Evolutionary conservation across 2,113 vertebrate species (phyloP).

Genomic region (Salvelinus fontinalis): DNA sequence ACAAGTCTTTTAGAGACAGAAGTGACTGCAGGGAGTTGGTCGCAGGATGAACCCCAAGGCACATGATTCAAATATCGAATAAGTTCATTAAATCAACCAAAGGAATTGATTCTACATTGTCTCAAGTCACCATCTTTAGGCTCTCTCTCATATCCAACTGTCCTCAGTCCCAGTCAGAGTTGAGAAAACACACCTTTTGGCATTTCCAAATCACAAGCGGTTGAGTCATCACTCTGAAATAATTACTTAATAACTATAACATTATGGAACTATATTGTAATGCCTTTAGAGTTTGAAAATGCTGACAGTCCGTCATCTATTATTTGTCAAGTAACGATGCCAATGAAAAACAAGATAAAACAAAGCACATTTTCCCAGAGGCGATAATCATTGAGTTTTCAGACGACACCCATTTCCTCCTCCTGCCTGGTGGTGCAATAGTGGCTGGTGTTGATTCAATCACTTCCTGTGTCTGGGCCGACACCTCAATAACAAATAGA

Average conservation of each 20-base stretch:
- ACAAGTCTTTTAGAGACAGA: no score
- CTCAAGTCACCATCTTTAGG: conserved; percentile 8
- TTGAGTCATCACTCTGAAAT: no score
- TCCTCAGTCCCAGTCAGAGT: neutral
- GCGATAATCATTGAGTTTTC: neutral
- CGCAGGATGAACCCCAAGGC: neutral
- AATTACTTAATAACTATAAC: no score
- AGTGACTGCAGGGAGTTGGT: neutral
- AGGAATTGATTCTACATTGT: neutral
- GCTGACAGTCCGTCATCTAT: neutral
- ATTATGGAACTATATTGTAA: neutral
- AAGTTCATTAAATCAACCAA: neutral
- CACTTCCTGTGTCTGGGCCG: conserved; percentile 26
- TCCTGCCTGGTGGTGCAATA: neutral
- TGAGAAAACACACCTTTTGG: neutral
- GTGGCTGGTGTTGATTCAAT: neutral
- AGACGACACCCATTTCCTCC: neutral
- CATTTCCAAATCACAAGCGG: neutral
- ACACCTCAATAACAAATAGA: conserved; percentile 14
- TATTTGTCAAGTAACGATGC: neutral
- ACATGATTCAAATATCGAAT: conserved; percentile 2
- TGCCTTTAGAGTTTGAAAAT: no score
- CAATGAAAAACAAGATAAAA: neutral
- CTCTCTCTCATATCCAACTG: neutral
- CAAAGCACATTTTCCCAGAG: neutral